phyloP scores from a whole-genome alignment of 2,797 vertebrate genomes.

The Gambelia wislizenii region DNA sequence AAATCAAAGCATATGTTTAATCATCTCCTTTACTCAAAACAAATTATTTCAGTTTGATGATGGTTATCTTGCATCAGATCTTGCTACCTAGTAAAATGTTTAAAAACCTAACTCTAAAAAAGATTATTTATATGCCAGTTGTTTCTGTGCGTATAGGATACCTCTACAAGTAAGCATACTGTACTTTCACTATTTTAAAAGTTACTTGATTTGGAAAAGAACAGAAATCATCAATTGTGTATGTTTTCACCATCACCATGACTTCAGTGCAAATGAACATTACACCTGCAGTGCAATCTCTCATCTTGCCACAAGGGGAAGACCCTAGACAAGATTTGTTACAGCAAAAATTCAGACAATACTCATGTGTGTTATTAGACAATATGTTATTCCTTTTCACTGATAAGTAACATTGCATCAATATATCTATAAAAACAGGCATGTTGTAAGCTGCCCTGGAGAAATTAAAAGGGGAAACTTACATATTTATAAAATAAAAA shows the following conservation, averaged over 20 bases:
- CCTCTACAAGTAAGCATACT: background rate
- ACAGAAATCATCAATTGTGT: slow-evolving; percentile 27
- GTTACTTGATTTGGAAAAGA: background rate
- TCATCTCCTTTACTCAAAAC: slow-evolving; percentile 7
- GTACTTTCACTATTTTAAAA: background rate
- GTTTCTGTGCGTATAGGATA: no score
- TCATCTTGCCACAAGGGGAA: slow-evolving; percentile 44
- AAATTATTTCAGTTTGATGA: slow-evolving; percentile 5
- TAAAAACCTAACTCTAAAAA: background rate
- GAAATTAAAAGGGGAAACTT: no score
- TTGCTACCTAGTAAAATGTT: background rate
- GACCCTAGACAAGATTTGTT: slow-evolving; percentile 2
- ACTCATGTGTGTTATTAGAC: background rate
- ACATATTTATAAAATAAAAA: background rate
- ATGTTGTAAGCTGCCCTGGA: background rate
- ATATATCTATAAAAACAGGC: background rate
- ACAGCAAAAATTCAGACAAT: background rate
- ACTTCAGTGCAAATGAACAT: background rate
- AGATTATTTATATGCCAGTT: background rate
- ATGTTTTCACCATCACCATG: background rate
- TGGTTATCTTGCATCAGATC: background rate
- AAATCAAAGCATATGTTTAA: background rate
- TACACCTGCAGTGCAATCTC: slow-evolving; percentile 24
- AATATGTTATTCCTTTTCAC: background rate
- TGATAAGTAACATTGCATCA: background rate